A percentile compares a stretch with the other conserved stretches of the same genome.
Evolutionary conservation across 30 jellyfish, hydroid and myxozoan genomes (phyloP).

Genomic region (Euphysa ruthae): DNA sequence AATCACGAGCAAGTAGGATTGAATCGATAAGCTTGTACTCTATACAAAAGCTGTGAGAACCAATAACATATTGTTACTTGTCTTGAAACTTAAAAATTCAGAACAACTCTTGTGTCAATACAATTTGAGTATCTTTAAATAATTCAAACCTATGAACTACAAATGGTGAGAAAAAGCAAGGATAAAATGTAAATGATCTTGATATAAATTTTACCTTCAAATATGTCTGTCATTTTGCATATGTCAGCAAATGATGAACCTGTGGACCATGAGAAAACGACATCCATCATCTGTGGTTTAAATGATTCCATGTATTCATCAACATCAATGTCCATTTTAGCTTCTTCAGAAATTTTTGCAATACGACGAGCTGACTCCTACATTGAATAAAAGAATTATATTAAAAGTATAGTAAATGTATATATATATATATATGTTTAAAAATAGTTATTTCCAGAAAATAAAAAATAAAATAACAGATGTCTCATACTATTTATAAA

Average conservation of each 20-base stretch:
- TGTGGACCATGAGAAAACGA: slow-evolving; percentile 93
- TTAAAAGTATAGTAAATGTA: neutral
- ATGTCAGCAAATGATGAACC: slow-evolving; percentile 93
- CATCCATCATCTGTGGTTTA: slow-evolving; percentile 95
- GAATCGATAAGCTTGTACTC: too few relatives aligned
- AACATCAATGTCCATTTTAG: slow-evolving; percentile 75
- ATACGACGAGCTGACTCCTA: slow-evolving; percentile 98
- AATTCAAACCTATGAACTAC: too few relatives aligned
- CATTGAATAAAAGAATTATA: neutral
- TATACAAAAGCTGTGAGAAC: too few relatives aligned
- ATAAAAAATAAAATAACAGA: neutral
- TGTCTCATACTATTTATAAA: too few relatives aligned
- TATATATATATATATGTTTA: neutral
- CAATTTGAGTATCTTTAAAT: too few relatives aligned
- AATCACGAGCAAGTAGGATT: too few relatives aligned
- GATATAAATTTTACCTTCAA: slow-evolving; percentile 88
- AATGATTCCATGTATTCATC: slow-evolving; percentile 83
- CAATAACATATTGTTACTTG: too few relatives aligned
- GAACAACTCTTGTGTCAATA: too few relatives aligned
- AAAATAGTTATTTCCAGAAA: neutral
- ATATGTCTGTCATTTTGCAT: slow-evolving; percentile 98
- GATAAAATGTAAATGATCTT: too few relatives aligned
- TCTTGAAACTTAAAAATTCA: too few relatives aligned
- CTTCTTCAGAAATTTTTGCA: slow-evolving; percentile 94
- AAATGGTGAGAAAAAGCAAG: too few relatives aligned